phyloP scores from a whole-genome alignment of 2,113 vertebrate species.

The Phyllostomus hastatus region DNA sequence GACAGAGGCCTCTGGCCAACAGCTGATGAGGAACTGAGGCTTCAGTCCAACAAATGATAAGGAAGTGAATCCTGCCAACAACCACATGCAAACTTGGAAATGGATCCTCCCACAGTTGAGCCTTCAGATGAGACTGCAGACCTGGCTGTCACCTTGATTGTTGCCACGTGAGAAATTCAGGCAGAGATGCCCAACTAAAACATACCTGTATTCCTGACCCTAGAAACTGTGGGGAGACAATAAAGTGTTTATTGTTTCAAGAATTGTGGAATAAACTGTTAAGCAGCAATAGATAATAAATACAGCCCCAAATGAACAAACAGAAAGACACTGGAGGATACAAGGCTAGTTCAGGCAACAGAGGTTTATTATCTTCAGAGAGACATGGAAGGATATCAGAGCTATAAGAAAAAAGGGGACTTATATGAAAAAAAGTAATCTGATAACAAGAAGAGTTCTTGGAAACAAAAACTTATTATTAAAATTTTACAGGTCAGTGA shows the following conservation, averaged over 20 bases:
- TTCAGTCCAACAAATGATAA: not conserved
- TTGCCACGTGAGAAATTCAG: not conserved
- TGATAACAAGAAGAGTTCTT: not conserved
- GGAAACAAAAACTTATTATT: not conserved
- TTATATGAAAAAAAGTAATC: conserved; percentile 4
- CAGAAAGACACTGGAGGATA: not conserved
- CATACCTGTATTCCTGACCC: not conserved
- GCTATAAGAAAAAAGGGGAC: not conserved
- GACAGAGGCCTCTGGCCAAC: not conserved
- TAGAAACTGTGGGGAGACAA: not conserved
- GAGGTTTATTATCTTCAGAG: not conserved
- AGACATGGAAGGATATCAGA: not conserved
- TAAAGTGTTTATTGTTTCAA: not conserved
- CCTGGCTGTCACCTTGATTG: not conserved
- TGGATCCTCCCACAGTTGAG: not conserved
- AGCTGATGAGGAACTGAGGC: not conserved
- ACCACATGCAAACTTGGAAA: not conserved
- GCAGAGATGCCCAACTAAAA: not conserved
- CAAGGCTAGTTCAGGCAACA: not conserved
- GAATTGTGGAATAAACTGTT: not conserved
- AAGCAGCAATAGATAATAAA: not conserved
- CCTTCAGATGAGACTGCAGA: not conserved
- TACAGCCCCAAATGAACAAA: not conserved
- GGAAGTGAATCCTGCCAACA: not conserved
- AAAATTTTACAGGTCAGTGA: not conserved